Percentiles rank a stretch among this genome's conserved stretches.
Evolutionary conservation across 2,797 vertebrate species (phyloP).

Genomic region (Takifugu ocellatus): DNA sequence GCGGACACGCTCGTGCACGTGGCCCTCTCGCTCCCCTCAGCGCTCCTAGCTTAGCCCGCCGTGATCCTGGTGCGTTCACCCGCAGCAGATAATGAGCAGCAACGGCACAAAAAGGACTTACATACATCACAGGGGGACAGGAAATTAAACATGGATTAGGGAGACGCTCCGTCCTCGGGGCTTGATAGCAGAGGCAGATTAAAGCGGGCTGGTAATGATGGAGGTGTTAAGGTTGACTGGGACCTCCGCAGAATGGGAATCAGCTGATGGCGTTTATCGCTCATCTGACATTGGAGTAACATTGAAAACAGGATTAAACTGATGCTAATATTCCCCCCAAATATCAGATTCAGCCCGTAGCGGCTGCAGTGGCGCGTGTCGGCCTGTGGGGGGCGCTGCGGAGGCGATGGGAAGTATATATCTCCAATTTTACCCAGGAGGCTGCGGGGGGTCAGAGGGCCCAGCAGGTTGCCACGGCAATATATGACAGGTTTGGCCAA

Average conservation of each 20-base stretch:
- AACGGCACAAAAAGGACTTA: conserved; percentile 43
- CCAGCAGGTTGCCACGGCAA: no score
- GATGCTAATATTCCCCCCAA: background rate
- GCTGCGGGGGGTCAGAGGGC: no score
- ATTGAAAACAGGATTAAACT: background rate
- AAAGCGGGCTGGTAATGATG: conserved; percentile 35
- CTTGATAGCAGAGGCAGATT: conserved; percentile 53
- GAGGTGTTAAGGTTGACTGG: conserved; percentile 40
- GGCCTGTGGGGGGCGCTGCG: no score
- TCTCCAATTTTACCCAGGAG: no score
- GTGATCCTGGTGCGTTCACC: conserved; percentile 48
- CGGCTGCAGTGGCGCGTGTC: no score
- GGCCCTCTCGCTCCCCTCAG: conserved; percentile 1
- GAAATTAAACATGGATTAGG: conserved; percentile 68
- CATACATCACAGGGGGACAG: conserved; percentile 51
- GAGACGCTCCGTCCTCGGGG: conserved; percentile 45
- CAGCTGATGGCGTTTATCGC: conserved; percentile 5
- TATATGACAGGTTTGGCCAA: no score
- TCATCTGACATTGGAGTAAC: conserved; percentile 3
- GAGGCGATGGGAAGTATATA: no score
- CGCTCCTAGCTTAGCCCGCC: conserved; percentile 17
- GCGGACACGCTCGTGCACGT: background rate
- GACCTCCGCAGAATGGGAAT: conserved; percentile 32
- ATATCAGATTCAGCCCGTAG: background rate
- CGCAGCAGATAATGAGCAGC: conserved; percentile 52